These are phyloP conservation scores for Orchestia grillus DNA, from an alignment of 1,140 invertebrate species.

Conservation along the genomic window DNA sequence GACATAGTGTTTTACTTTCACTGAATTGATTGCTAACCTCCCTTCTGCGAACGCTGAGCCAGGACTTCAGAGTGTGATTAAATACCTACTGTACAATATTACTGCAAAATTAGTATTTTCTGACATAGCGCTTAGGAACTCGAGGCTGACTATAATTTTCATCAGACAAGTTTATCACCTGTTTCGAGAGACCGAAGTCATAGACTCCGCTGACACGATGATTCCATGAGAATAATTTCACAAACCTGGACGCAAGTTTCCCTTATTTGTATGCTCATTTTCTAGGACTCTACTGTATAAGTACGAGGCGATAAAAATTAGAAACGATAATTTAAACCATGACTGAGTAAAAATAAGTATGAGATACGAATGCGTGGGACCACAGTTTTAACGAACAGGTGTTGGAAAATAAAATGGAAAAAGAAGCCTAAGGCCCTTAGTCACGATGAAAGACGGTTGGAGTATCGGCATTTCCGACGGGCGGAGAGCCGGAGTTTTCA, in stretches of 20 bases:
- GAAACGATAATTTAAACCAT: background rate
- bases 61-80: background rate
- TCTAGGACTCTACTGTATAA: background rate
- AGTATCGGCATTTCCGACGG: constrained; percentile 37
- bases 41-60: no score
- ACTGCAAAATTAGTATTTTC: background rate
- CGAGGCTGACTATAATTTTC: background rate
- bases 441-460: constrained; percentile 20
- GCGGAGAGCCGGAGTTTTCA: background rate
- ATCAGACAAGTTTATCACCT: background rate
- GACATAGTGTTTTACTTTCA: no score
- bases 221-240: background rate
- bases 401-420: background rate
- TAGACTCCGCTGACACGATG: background rate
- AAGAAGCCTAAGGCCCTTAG: background rate
- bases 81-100: background rate
- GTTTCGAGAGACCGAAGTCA: background rate
- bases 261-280: background rate
- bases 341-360: background rate
- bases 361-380: background rate
- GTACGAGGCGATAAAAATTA: background rate
- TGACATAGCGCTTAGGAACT: background rate
- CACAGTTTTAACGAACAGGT: background rate
- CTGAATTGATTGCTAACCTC: background rate
- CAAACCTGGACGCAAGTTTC: no score